Evolutionary conservation across 2,888 invertebrate species (phyloP).

Genomic region (Nudaria mundana): DNA sequence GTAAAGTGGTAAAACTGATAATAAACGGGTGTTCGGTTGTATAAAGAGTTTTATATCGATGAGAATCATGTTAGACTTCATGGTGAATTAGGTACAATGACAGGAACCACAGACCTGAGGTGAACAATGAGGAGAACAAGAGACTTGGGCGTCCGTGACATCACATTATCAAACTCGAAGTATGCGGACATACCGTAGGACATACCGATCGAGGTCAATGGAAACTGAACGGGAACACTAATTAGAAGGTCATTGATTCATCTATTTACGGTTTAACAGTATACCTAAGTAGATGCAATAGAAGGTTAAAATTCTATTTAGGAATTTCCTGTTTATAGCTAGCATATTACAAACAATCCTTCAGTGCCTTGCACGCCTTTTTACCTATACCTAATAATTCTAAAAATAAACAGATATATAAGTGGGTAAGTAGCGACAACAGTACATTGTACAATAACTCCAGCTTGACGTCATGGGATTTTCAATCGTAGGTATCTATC

Average conservation of each 20-base stretch:
- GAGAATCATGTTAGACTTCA: constrained; percentile 68
- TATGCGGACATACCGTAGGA: constrained; percentile 40
- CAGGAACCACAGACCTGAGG: constrained; percentile 69
- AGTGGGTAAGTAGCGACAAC: too few relatives aligned
- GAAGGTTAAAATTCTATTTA: too few relatives aligned
- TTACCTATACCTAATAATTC: too few relatives aligned
- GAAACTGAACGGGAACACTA: constrained; percentile 48
- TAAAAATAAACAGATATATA: too few relatives aligned
- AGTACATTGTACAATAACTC: too few relatives aligned
- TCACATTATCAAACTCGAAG: constrained; percentile 51
- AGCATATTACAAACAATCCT: too few relatives aligned
- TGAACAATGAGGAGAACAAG: constrained; percentile 60
- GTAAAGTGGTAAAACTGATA: constrained; percentile 40
- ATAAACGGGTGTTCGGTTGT: constrained; percentile 51
- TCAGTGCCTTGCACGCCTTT: too few relatives aligned
- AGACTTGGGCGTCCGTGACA: constrained; percentile 66
- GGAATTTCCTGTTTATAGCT: too few relatives aligned
- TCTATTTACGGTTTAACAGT: constrained; percentile 2
- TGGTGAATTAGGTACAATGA: constrained; percentile 72
- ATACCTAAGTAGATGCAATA: too few relatives aligned
- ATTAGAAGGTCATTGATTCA: constrained; percentile 48
- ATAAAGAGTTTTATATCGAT: constrained; percentile 71
- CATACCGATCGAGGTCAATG: constrained; percentile 61
- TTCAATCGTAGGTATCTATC: too few relatives aligned
- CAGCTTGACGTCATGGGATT: too few relatives aligned